Conservation (phyloP, 2,113 vertebrate genomes). For the Hippocampus mohnikei region DNA sequence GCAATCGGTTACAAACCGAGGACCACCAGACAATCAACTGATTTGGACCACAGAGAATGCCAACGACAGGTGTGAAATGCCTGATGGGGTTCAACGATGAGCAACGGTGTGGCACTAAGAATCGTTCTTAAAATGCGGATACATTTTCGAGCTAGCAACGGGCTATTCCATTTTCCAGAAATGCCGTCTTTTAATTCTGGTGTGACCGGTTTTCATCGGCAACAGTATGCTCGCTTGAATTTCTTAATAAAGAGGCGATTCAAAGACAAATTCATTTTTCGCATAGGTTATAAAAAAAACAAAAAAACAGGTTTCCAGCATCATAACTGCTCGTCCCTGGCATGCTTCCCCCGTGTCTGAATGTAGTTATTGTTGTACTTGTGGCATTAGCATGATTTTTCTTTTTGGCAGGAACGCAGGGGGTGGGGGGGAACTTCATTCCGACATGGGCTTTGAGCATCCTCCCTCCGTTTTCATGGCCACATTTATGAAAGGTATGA, state of each 20-base stretch:
- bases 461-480: background rate
- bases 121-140: no score
- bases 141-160: background rate
- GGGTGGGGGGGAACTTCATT: background rate
- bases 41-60: no score
- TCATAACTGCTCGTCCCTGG: background rate
- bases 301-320: background rate
- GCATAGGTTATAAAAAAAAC: background rate
- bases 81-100: no score
- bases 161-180: background rate
- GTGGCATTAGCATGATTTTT: background rate
- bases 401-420: background rate
- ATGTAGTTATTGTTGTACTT: background rate
- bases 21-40: background rate
- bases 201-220: background rate
- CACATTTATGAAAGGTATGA: conserved; percentile 1
- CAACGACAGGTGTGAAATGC: no score
- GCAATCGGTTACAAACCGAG: background rate
- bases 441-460: background rate
- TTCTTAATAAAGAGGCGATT: background rate
- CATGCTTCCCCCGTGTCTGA: no score
- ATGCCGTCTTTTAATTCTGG: no score
- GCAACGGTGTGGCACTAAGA: no score
- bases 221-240: background rate
- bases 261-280: background rate